Conservation (phyloP, 2,797 vertebrate genomes). For the Bucorvus abyssinicus region DNA sequence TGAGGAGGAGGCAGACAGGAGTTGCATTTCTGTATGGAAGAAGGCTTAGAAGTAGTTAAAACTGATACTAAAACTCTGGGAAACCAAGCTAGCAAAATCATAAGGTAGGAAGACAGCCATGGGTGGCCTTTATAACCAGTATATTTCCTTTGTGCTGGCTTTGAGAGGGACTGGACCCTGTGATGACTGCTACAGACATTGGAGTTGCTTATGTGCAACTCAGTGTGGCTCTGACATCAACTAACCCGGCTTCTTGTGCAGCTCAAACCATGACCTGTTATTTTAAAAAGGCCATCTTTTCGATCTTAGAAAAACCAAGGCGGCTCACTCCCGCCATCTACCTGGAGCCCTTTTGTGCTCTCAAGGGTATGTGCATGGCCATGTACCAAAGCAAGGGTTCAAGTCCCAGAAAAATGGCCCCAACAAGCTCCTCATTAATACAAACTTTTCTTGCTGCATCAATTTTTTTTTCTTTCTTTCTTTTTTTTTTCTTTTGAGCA, state of each 20-base stretch:
- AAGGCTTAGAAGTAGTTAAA: neutral
- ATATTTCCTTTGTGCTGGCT: neutral
- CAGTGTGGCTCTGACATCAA: neutral
- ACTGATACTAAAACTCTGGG: neutral
- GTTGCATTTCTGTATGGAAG: neutral
- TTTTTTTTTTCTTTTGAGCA: neutral
- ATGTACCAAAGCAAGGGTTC: neutral
- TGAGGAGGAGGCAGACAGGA: neutral
- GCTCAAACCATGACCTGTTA: neutral
- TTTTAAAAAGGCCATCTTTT: neutral
- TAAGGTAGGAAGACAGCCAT: neutral
- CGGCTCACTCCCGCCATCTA: rapidly evolving
- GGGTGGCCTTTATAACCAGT: neutral
- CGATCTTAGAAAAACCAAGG: neutral
- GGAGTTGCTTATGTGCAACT: neutral
- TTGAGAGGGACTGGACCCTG: neutral
- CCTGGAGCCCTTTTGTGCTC: neutral
- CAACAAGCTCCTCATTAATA: neutral
- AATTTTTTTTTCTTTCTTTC: neutral
- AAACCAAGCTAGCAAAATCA: neutral
- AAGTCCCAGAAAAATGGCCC: neutral
- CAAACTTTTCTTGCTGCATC: neutral
- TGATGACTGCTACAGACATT: rapidly evolving
- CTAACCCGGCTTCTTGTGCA: neutral
- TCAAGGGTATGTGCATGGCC: neutral